Conservation (phyloP, 2,888 invertebrate genomes). For the Ptilodon capucinus region DNA sequence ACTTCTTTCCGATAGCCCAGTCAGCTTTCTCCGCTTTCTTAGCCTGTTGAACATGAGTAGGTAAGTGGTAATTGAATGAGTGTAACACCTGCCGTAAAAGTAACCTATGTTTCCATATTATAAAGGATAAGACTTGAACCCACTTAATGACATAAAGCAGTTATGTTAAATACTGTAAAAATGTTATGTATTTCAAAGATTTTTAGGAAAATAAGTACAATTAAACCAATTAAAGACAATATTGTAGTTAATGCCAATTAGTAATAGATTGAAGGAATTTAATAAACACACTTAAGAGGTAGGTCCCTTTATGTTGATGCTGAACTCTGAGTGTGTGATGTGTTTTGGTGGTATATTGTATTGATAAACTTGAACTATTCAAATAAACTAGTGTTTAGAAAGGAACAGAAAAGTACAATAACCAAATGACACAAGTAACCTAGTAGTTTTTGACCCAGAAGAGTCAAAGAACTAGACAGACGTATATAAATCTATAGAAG, state of each 20-base stretch:
- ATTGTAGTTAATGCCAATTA: neutral
- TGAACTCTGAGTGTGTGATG: neutral
- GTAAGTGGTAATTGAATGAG: slow-evolving; percentile 30
- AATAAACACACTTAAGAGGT: neutral
- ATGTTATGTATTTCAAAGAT: neutral
- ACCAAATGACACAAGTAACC: no score
- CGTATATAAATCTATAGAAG: no score
- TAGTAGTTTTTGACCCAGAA: no score
- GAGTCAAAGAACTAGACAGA: no score
- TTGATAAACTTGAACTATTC: neutral
- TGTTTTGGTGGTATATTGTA: neutral
- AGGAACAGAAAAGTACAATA: no score
- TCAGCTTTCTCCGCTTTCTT: slow-evolving; percentile 90
- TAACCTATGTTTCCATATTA: no score
- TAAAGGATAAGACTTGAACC: slow-evolving; percentile 20
- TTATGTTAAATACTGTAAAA: neutral
- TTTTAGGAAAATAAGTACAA: neutral
- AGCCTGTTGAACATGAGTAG: slow-evolving; percentile 84
- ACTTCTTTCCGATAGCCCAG: slow-evolving; percentile 86
- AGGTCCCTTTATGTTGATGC: neutral
- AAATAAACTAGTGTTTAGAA: no score
- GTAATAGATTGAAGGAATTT: neutral
- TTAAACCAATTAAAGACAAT: neutral
- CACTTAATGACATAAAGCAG: slow-evolving; percentile 1
- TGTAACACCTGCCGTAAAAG: slow-evolving; percentile 18